phyloP scores from a whole-genome alignment of 1,140 invertebrate species.

The Lepidostoma basale region DNA sequence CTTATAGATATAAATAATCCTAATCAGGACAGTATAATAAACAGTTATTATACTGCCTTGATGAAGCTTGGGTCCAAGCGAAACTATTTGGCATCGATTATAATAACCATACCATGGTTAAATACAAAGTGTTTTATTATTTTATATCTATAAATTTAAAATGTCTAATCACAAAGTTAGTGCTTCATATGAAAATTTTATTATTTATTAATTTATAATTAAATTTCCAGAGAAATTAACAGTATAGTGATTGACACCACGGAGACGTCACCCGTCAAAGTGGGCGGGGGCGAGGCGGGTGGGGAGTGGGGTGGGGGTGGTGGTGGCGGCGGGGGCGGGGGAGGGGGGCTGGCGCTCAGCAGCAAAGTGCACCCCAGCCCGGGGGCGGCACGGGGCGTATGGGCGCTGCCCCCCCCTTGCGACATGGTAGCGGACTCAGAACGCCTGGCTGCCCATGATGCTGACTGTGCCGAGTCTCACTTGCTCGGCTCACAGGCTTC shows the following conservation, averaged over 20 bases:
- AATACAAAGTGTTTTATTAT: too few species aligned
- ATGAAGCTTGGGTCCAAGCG: too few species aligned
- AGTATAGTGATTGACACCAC: neutral
- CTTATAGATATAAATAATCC: too few species aligned
- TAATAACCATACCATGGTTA: too few species aligned
- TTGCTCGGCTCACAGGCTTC: conserved; percentile 53
- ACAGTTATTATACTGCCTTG: too few species aligned
- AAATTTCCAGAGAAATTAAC: too few species aligned
- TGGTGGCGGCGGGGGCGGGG: neutral
- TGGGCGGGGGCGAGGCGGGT: conserved; percentile 9
- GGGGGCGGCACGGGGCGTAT: conserved; percentile 83
- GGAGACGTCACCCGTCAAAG: conserved; percentile 18
- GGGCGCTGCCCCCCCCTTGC: conserved; percentile 76
- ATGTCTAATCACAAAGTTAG: too few species aligned
- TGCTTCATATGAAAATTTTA: too few species aligned
- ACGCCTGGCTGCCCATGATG: conserved; percentile 57
- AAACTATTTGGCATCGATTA: too few species aligned
- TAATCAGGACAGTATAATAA: too few species aligned
- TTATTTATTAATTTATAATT: too few species aligned
- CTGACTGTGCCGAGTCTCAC: conserved; percentile 52
- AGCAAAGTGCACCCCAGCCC: conserved; percentile 75
- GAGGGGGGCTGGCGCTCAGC: conserved; percentile 51
- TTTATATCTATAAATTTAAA: too few species aligned
- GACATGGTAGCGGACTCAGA: conserved; percentile 71
- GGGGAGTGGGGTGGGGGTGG: conserved; percentile 42